phyloP scores from a whole-genome alignment of 2,888 invertebrate genomes.

The Nematopogon swammerdamellus region DNA sequence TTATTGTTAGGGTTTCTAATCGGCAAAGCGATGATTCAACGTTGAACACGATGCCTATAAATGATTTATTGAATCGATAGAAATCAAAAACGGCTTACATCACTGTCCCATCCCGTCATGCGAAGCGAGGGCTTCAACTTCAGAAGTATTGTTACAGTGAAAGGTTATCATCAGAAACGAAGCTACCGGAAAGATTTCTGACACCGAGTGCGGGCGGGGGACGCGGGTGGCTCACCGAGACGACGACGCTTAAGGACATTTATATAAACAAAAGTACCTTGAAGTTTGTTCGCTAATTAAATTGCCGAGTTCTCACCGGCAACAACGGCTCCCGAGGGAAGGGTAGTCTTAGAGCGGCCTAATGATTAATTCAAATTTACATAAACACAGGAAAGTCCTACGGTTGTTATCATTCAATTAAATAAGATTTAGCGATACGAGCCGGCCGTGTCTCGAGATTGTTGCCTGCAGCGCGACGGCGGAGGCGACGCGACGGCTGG shows the following conservation, averaged over 20 bases:
- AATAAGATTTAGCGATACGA: constrained; percentile 42
- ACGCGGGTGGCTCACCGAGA: background rate
- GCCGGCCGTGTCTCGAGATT: background rate
- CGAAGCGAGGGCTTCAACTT: no score
- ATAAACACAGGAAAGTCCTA: constrained; percentile 46
- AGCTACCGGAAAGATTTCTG: background rate
- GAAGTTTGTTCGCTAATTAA: background rate
- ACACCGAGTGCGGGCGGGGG: background rate
- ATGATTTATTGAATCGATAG: no score
- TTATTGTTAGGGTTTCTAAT: no score
- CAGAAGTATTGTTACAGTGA: no score
- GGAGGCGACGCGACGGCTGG: no score
- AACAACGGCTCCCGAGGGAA: background rate
- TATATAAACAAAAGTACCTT: background rate
- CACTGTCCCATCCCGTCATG: no score
- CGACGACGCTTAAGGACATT: background rate
- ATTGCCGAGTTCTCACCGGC: background rate
- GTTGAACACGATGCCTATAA: no score
- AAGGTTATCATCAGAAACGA: no score
- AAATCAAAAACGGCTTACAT: no score
- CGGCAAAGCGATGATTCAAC: no score
- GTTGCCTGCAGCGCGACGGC: no score
- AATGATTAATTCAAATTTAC: constrained; percentile 35
- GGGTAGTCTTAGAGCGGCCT: background rate
- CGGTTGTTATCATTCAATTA: constrained; percentile 54